A percentile compares a stretch with the other conserved stretches of the same genome.
Conservation (phyloP, 2,113 vertebrate genomes). For the Scomber colias region DNA sequence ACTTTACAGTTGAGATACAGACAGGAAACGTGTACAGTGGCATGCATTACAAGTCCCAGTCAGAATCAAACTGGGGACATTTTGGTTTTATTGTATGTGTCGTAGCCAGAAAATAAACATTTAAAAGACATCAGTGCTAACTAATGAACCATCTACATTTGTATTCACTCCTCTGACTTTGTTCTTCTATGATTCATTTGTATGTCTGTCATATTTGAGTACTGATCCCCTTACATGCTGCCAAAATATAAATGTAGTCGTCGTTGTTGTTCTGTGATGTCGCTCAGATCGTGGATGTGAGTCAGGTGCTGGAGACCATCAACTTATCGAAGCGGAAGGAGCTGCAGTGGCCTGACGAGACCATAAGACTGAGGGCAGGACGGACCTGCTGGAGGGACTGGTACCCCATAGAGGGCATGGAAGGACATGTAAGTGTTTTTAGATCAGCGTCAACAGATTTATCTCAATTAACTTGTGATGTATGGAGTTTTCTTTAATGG, state of each 20-base stretch:
- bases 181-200: neutral
- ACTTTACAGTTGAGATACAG: too few species aligned
- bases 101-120: neutral
- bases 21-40: too few species aligned
- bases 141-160: neutral
- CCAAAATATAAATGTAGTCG: neutral
- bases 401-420: conserved; percentile 99
- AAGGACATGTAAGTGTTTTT: conserved; percentile 93
- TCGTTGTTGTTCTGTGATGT: conserved; percentile 9
- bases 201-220: neutral
- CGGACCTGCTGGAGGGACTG: conserved; percentile 98
- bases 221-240: neutral
- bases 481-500: neutral
- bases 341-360: conserved; percentile 98
- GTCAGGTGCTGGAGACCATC: conserved; percentile 95
- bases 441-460: neutral
- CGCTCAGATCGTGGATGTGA: conserved; percentile 90
- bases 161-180: neutral
- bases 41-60: too few species aligned
- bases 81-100: too few species aligned
- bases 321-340: conserved; percentile 97
- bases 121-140: neutral
- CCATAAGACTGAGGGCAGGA: conserved; percentile 93
- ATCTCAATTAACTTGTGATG: neutral
- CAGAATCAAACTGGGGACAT: too few species aligned